Conservation (phyloP, 1,140 invertebrate genomes). For the Neuroterus valhalla region DNA sequence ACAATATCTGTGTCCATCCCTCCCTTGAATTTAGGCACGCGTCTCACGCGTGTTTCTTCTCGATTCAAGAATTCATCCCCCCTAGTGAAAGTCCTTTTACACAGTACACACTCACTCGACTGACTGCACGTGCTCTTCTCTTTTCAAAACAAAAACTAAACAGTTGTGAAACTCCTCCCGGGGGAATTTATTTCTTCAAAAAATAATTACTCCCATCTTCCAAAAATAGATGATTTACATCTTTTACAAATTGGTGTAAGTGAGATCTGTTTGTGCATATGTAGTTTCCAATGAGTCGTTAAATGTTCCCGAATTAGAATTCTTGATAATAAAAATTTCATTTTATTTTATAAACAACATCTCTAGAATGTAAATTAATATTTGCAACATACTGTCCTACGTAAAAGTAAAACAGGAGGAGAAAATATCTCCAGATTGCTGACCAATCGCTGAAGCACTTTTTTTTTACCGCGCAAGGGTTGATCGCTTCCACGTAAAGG, state of each 20-base stretch:
- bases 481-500: conserved; percentile 3
- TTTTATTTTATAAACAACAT: too few species aligned
- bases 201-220: not conserved
- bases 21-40: conserved; percentile 36
- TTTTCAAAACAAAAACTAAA: conserved; percentile 25
- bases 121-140: conserved; percentile 15
- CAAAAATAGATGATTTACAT: conserved; percentile 3
- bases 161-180: not conserved
- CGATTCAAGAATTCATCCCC: conserved; percentile 16
- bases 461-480: conserved; percentile 4
- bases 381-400: too few species aligned
- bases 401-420: not conserved
- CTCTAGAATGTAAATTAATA: too few species aligned
- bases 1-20: conserved; percentile 42
- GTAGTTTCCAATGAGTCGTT: too few species aligned
- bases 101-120: not conserved
- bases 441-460: not conserved
- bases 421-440: conserved; percentile 2
- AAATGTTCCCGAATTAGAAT: too few species aligned
- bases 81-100: not conserved
- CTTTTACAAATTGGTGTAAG: not conserved
- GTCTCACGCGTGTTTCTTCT: conserved; percentile 19
- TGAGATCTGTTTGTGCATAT: too few species aligned
- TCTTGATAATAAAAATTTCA: too few species aligned
- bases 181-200: conserved; percentile 17